phyloP scores from a whole-genome alignment of 2,797 vertebrate genomes.

The Phylloscopus collybita region DNA sequence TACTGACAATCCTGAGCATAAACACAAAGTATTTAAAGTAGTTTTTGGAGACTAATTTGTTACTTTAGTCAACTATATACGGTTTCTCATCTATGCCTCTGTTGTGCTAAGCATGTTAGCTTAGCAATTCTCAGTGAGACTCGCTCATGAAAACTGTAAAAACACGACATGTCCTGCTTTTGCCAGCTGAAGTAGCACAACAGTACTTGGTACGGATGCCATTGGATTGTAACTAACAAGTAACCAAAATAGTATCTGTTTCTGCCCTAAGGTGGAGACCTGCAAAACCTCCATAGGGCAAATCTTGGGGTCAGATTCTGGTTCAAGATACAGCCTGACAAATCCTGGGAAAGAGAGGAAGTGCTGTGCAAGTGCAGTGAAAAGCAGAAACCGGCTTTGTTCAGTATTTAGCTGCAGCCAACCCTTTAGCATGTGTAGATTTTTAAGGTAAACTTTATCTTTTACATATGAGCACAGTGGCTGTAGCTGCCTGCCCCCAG shows the following conservation, averaged over 20 bases:
- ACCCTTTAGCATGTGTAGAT: neutral
- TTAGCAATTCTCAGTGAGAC: neutral
- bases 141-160: neutral
- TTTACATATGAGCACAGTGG: fast-evolving
- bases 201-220: neutral
- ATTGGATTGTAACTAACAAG: neutral
- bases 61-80: neutral
- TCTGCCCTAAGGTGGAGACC: neutral
- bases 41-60: neutral
- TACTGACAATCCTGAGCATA: neutral
- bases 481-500: neutral
- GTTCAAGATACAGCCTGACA: neutral
- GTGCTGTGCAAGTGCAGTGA: neutral
- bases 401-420: neutral
- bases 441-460: neutral
- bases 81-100: neutral
- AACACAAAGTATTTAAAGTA: neutral
- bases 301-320: neutral
- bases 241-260: neutral
- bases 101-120: neutral
- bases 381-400: neutral
- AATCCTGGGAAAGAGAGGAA: neutral
- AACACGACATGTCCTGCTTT: neutral
- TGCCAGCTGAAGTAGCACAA: neutral
- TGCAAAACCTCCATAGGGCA: neutral